Conservation (phyloP, 2,113 vertebrate species). For the Vidua chalybeata region DNA sequence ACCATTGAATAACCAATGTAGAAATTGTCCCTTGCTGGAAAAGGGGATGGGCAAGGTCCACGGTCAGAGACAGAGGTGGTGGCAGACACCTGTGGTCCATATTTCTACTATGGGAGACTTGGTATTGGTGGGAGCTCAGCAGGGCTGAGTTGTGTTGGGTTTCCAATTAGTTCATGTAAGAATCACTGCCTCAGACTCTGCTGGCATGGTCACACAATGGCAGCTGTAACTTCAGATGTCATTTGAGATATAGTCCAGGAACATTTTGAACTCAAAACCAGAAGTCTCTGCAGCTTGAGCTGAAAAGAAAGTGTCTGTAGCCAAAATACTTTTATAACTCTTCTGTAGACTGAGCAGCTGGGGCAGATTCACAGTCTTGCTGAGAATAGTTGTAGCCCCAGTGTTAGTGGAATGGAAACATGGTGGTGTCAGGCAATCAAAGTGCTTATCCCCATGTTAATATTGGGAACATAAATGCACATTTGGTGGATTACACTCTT, state of each 20-base stretch:
- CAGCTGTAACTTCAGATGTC: slow-evolving; percentile 37
- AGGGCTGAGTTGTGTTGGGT: not conserved
- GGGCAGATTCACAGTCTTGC: not conserved
- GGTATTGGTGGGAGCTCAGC: not conserved
- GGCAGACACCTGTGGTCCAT: not conserved
- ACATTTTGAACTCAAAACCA: slow-evolving; percentile 36
- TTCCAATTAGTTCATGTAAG: not conserved
- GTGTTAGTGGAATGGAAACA: not conserved
- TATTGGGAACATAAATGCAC: not conserved
- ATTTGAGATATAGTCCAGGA: slow-evolving; percentile 27
- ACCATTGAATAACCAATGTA: not conserved
- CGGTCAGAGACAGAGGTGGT: not conserved
- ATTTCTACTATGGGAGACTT: not conserved
- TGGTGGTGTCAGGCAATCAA: not conserved
- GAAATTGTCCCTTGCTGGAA: not conserved
- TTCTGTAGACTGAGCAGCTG: slow-evolving; percentile 21
- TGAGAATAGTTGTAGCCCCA: not conserved
- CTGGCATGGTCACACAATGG: slow-evolving; percentile 21
- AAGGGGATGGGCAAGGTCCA: accelerated
- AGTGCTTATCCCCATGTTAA: not conserved
- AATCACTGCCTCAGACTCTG: not conserved
- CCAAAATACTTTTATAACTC: slow-evolving; percentile 1
- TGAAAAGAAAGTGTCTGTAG: not conserved
- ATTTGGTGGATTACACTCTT: not conserved
- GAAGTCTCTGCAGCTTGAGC: slow-evolving; percentile 21